Evolutionary conservation across 1,140 invertebrate species (phyloP).

Genomic region (Goniozus legneri): DNA sequence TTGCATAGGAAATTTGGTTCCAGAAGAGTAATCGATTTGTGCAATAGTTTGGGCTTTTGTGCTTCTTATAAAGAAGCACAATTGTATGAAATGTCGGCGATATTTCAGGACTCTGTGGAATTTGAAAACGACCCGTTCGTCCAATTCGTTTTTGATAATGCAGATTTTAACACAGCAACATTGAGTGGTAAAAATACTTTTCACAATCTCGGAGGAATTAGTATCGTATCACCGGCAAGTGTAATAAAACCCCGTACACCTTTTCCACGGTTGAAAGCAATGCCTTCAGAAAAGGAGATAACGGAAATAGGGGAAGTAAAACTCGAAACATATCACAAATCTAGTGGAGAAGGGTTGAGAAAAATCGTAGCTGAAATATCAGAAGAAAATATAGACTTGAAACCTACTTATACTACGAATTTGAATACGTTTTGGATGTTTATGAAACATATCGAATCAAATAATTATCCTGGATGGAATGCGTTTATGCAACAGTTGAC

Average conservation of each 20-base stretch:
- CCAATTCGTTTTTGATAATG: slow-evolving; percentile 35
- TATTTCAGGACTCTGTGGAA: slow-evolving; percentile 11
- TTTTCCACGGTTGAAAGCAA: slow-evolving; percentile 15
- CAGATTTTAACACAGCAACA: slow-evolving; percentile 6
- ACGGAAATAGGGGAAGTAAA: background rate
- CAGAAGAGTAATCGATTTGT: slow-evolving; percentile 18
- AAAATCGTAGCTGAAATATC: background rate
- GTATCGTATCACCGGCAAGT: background rate
- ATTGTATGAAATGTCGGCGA: slow-evolving; percentile 25
- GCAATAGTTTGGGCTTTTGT: slow-evolving; percentile 30
- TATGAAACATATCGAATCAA: background rate
- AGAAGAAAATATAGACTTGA: background rate
- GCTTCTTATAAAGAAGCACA: slow-evolving; percentile 25
- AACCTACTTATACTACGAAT: background rate
- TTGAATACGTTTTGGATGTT: background rate
- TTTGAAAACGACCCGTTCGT: slow-evolving; percentile 16
- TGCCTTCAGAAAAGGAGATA: background rate
- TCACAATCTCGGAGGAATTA: slow-evolving; percentile 21
- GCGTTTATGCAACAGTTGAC: slow-evolving; percentile 1
- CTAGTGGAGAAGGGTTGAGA: background rate
- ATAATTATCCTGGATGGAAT: background rate
- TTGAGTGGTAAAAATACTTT: slow-evolving; percentile 22
- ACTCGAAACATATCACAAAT: background rate
- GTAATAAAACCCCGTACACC: slow-evolving; percentile 21
- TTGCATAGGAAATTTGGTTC: slow-evolving; percentile 26